phyloP scores from a whole-genome alignment of 2,888 invertebrate genomes.

The Heterodera filipjevi region DNA sequence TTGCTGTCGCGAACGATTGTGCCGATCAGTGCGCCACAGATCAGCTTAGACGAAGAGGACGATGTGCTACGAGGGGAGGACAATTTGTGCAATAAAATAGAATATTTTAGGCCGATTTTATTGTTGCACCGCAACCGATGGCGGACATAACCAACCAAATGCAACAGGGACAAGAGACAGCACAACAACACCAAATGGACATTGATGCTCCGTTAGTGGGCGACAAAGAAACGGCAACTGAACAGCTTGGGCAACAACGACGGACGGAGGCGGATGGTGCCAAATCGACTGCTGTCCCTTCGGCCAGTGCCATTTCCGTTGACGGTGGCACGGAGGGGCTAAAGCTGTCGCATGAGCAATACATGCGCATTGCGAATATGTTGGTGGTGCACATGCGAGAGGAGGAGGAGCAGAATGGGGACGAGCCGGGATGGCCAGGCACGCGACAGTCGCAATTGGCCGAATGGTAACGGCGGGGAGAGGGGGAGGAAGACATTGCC shows the following conservation, averaged over 20 bases:
- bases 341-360: slow-evolving; percentile 85
- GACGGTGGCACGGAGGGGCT: slow-evolving; percentile 49
- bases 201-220: slow-evolving; percentile 5
- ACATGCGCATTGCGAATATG: slow-evolving; percentile 87
- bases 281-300: background rate
- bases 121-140: slow-evolving; percentile 1
- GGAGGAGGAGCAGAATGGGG: slow-evolving; percentile 73
- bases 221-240: background rate
- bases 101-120: slow-evolving; percentile 20
- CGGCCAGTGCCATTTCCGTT: background rate
- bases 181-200: slow-evolving; percentile 28
- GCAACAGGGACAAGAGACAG: slow-evolving; percentile 2
- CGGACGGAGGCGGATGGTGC: background rate
- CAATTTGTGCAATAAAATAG: background rate
- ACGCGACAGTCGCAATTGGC: slow-evolving; percentile 73
- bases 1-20: slow-evolving; percentile 72
- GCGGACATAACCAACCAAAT: slow-evolving; percentile 15
- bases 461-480: slow-evolving; percentile 74
- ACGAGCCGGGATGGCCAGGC: slow-evolving; percentile 56
- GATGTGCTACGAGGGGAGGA: slow-evolving; percentile 34
- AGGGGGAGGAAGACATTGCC: background rate
- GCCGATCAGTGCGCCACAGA: slow-evolving; percentile 34
- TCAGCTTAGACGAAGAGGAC: slow-evolving; percentile 62
- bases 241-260: slow-evolving; percentile 1
- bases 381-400: slow-evolving; percentile 85